Evolutionary conservation across 2,113 vertebrate genomes (phyloP), one percentile per base, ranked within the genome.

Genomic region (Erythrolamprus reginae): DNA sequence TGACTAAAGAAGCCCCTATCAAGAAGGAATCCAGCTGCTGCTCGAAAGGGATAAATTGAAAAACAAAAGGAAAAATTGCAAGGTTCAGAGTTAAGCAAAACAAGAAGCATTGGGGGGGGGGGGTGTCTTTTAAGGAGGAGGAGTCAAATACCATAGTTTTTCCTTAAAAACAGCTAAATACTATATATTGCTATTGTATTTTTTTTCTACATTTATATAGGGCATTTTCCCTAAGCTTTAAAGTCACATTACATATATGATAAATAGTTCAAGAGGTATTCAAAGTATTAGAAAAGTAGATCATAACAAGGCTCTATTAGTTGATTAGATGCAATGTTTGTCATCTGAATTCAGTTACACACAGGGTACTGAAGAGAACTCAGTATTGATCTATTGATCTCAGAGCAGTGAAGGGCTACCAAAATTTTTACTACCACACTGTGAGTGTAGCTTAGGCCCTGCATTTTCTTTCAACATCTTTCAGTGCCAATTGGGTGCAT

Each of bases 1-100:
- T 97, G 97, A 98, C 98, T 98, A 97, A 98, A 97, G 98, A 97
- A 95, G 94, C 95, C 94, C 92, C 95, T 94, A 95, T 97, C 95
- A 95, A 96, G 97, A 85, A 95, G 94, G 95, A 94, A 97, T 98
- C 97, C 98, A 98, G 97, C 97, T 98, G 98, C 96, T 97, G 95
- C 91, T 94, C 92, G 91, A 88, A 93, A 93, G 93, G 94, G 91
- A 90, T 86, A 92, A 89, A 91, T 92, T 90, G 61, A 47, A 94
- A 94, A 90, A 84, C 50, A 61, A 94, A 94, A 95, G 87, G 91
- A 90, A 89, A 91, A 77, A 89, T 58, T 70, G 82, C 53, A 86
- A 48, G 55, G 58, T 28, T 84, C 77, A 83, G 42, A 84, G 47
- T 88, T 88, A 88, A 84, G 50, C 45, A 90, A 90, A 77, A 70